Conservation (phyloP, 2,113 vertebrate species). For the Zapus hudsonius region DNA sequence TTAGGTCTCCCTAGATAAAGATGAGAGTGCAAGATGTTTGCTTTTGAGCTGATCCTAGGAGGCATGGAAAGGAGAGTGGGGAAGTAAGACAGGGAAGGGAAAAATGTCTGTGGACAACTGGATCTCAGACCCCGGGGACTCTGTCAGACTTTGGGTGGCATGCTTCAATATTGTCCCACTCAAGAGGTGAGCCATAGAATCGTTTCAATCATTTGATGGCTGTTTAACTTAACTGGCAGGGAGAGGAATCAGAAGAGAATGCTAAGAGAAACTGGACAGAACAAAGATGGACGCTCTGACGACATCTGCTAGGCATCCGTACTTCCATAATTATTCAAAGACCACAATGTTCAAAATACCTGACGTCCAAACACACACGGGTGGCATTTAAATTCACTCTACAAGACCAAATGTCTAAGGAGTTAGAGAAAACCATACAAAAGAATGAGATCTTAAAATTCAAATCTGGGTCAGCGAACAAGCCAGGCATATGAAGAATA, state of each 20-base stretch:
- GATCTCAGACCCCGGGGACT: not conserved
- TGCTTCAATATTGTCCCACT: not conserved
- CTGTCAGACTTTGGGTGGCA: not conserved
- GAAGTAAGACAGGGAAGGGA: not conserved
- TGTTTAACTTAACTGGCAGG: not conserved
- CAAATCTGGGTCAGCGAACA: not conserved
- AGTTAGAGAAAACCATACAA: not conserved
- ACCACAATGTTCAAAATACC: not conserved
- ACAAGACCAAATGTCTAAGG: not conserved
- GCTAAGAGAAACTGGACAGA: not conserved
- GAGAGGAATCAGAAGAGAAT: not conserved
- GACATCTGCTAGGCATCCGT: not conserved
- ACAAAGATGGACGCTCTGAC: not conserved
- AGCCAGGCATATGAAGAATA: not conserved
- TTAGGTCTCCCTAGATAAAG: conserved; percentile 10
- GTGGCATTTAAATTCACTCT: not conserved
- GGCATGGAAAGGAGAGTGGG: not conserved
- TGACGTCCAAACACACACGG: not conserved
- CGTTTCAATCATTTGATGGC: not conserved
- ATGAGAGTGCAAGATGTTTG: not conserved
- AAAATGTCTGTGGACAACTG: not conserved
- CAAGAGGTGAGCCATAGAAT: not conserved
- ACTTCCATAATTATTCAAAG: not conserved
- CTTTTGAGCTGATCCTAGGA: not conserved
- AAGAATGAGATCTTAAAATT: not conserved